Evolutionary conservation across 2,113 vertebrate genomes (phyloP), one percentile per base, ranked within the genome.

Genomic region (Aptenodytes forsteri): DNA sequence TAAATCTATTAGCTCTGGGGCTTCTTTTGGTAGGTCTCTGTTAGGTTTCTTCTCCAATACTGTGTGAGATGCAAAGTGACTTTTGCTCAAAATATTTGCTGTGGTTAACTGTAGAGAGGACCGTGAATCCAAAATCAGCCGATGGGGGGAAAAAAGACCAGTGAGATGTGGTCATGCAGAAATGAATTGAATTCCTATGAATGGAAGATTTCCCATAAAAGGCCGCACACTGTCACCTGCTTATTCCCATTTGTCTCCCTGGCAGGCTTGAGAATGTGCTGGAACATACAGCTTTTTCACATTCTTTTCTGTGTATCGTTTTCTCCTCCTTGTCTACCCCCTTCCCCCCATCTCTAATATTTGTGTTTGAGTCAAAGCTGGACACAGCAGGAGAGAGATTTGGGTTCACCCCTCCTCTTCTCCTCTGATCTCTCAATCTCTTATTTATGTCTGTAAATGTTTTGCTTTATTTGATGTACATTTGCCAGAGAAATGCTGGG

Each of bases 391-490:
- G 49, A 66, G 16, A 72, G 40, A 93, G 49, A 73, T 92, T 54
- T 97, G 70, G 11, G 78, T 64, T 82, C 11, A 21, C 32, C 4
- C 13, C 19, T 64, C 55, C 20, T 52, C 52, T 34, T 89, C 11
- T 38, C 38, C 56, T 82, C 40, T 77, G 55, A 67, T 47, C 59
- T 81, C 61, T 81, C 62, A 34, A 34, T 87, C 27, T 83, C 58
- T 84, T 95, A 87, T 67, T 97, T 96, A 93, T 93, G 76, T 66
- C 95, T 90, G 93, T 83, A 76, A 96, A 96, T 89, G 71, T 83
- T 95, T 89, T 78, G 79, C 85, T 97, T 98, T 94, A 93, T 95
- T 94, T 82, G 86, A 97, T 92, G 89, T 58, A 67, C 69, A 30
- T 87, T 89, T 87, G 52, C 94, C 89, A 97, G 85, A 94, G 81